Evolutionary conservation across 2,113 vertebrate genomes (phyloP), one percentile per base, ranked within the genome.

Genomic region (Cyanoderma ruficeps): DNA sequence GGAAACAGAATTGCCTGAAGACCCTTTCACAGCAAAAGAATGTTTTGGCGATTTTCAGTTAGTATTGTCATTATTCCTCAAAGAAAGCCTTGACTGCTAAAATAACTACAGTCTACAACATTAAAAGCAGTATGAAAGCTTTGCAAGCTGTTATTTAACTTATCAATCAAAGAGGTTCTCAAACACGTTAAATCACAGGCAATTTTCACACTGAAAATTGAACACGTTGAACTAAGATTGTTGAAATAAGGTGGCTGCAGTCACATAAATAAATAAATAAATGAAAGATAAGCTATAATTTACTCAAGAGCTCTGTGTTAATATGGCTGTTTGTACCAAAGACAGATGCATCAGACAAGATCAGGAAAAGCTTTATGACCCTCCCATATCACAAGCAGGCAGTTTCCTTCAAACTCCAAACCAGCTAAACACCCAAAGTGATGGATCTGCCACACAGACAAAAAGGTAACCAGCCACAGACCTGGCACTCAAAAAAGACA

Each of bases 321-420:
- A 15, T 22, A 78, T 0, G 4, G 21, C 24, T 81, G 37, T 13
- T 18, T 83, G 41, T 68, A 57, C 31, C 65, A 88, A 90, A 90
- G 67, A 37, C 63, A 83, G 53, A 85, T 41, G 61, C 41, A 85
- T 50, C n/a, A 69, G 44, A 87, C 27, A 49, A 57, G 55, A 90
- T 41, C 17, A 90, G 53, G 41, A 91, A 82, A 90, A 76, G 81
- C 56, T 87, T 87, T 89, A 49, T 35, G 60, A 77, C 80, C 47
- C 81, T 78, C 47, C 61, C 25, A 4, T 80, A 88, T 80, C 85
- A 94, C 74, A 49, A 85, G 67, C 37, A 72, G 49, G 21, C 78
- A 95, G 82, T 52, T 71, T 90, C 63, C 75, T 69, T 87, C 82
- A 90, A 61, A 80, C 28, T 2, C 7, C 68, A 65, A 42, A 72